Base-by-base conservation (phyloP, 2,888 invertebrate genomes). In the Scaptomyza parva region DNA sequence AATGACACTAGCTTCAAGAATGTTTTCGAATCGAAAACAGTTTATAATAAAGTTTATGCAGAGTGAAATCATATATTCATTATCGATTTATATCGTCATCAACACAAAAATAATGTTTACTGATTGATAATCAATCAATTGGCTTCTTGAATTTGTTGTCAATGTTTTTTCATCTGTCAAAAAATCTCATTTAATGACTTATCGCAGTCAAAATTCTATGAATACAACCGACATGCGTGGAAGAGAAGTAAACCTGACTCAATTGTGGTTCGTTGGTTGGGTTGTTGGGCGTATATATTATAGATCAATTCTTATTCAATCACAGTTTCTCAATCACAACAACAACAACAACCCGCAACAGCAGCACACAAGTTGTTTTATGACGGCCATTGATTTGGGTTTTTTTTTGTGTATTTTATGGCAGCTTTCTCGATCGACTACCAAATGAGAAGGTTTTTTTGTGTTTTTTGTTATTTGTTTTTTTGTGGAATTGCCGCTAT, bases 331-430 rank as follows among this genome's bases (percentile, higher is more conserved):
- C n/a, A n/a, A n/a, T n/a, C n/a, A n/a, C n/a, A n/a, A n/a, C n/a
- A n/a, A n/a, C n/a, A n/a, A n/a, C n/a, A n/a, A n/a, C n/a, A n/a
- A n/a, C n/a, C n/a, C n/a, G n/a, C 48, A 30, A 43, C 70, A 57
- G 70, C 70, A 45, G 45, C 17, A 52, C 43, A 6, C 20, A 50
- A 44, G 44, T 67, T n/a, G n/a, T n/a, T n/a, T 70, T 63, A 44
- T 52, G 62, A 14, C 37, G 3, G 35, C 18, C 37, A 54, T 62
- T 63, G 70, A 68, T 73, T 37, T 70, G 50, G 17, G 2, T n/a
- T n/a, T n/a, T n/a, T n/a, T n/a, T n/a, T n/a, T n/a, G 28, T 2
- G 22, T 5, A 2, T 44, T 50, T 53, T 53, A 72, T 37, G 48
- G 30, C 40, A 37, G 64, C 71, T 75, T 57, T 75, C 55, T 54